Conservation (phyloP, 2,888 invertebrate genomes). For the Apamea anceps region DNA sequence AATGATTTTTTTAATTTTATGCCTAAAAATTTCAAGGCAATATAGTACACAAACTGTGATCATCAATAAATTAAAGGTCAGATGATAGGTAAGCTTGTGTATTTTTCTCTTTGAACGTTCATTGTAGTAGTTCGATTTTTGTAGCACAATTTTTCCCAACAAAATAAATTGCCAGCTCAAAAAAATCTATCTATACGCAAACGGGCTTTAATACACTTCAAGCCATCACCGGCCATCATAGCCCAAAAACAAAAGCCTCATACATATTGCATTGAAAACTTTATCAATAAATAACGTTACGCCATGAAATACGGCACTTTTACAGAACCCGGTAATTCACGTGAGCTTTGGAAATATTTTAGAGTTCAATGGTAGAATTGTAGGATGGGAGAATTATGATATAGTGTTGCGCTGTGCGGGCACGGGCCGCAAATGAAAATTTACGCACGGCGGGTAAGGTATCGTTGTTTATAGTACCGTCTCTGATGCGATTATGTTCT, state of each 20-base stretch:
- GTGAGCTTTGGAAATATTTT: conserved; percentile 79
- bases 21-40: too few species aligned
- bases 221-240: conserved; percentile 41
- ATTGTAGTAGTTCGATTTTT: background rate
- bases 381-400: conserved; percentile 83
- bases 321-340: conserved; percentile 66
- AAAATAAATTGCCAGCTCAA: conserved; percentile 22
- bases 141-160: background rate
- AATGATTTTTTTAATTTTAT: background rate
- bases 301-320: conserved; percentile 70
- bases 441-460: conserved; percentile 75
- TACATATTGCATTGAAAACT: conserved; percentile 66
- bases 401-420: conserved; percentile 73
- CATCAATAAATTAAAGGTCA: background rate
- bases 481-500: conserved; percentile 68
- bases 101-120: background rate
- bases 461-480: conserved; percentile 77
- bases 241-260: conserved; percentile 59
- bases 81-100: background rate
- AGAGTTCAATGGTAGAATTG: conserved; percentile 82
- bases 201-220: conserved; percentile 32
- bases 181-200: conserved; percentile 39
- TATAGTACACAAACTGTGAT: too few species aligned
- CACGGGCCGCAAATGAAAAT: conserved; percentile 78
- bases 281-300: conserved; percentile 73